Conservation (phyloP, 2,888 invertebrate species). For the Drosophila paucipuncta region DNA sequence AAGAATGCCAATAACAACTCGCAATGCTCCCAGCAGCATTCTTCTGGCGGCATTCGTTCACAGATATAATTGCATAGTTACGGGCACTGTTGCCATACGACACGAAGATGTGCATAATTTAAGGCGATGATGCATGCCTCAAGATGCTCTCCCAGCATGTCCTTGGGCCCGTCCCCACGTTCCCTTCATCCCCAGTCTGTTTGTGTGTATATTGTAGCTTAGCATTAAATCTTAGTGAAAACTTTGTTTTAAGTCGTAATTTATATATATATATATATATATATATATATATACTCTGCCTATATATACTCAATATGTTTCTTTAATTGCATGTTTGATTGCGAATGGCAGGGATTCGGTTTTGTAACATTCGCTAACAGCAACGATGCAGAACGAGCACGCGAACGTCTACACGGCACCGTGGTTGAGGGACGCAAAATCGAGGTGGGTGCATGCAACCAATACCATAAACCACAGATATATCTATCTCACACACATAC, state of each 20-base stretch:
- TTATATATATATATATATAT: conserved; percentile 34
- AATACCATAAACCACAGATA: conserved; percentile 83
- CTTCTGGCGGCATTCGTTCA: conserved; percentile 24
- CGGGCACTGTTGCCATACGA: conserved; percentile 48
- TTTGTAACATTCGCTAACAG: conserved; percentile 99
- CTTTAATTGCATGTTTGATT: conserved; percentile 82
- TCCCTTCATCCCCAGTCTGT: conserved; percentile 2
- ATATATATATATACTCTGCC: conserved; percentile 26
- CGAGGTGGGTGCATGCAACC: conserved; percentile 98
- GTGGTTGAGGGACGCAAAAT: conserved; percentile 99
- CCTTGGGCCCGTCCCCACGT: conserved; percentile 35
- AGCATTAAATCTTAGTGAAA: conserved; percentile 30
- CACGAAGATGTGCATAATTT: conserved; percentile 70
- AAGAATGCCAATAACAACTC: not conserved
- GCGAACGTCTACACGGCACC: conserved; percentile 99
- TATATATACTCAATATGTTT: conserved; percentile 80
- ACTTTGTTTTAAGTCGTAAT: conserved; percentile 29
- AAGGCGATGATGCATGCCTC: conserved; percentile 58
- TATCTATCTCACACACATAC: conserved; percentile 9
- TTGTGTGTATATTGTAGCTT: conserved; percentile 45
- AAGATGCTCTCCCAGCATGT: conserved; percentile 63
- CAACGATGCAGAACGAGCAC: conserved; percentile 99
- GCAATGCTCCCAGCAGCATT: conserved; percentile 38
- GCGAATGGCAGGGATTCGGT: conserved; percentile 97
- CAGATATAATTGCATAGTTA: conserved; percentile 76